Conservation (phyloP, 2,113 vertebrate genomes). For the Odocoileus virginianus region DNA sequence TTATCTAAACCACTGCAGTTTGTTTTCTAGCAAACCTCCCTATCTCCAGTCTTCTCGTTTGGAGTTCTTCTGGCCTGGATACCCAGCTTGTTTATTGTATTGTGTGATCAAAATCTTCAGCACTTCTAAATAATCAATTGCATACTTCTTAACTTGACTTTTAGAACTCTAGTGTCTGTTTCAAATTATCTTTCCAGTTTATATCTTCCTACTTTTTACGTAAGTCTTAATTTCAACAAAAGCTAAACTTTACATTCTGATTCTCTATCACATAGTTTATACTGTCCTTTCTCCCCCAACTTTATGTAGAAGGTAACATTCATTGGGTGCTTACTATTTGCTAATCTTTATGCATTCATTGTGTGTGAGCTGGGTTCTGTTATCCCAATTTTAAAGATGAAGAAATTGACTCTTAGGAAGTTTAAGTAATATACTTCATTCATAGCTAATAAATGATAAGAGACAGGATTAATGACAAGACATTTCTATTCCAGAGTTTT, state of each 20-base stretch:
- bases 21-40: background rate
- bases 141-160: background rate
- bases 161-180: background rate
- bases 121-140: background rate
- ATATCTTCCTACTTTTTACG: background rate
- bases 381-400: background rate
- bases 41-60: background rate
- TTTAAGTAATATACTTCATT: background rate
- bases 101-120: background rate
- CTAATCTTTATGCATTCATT: background rate
- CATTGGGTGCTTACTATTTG: background rate
- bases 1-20: background rate
- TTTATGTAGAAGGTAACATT: background rate
- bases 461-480: background rate
- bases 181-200: background rate
- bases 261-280: background rate
- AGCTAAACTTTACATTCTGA: background rate
- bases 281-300: background rate
- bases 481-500: background rate
- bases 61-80: background rate
- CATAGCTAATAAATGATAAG: background rate
- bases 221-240: constrained; percentile 4
- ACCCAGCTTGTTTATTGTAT: background rate
- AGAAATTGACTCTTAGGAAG: background rate
- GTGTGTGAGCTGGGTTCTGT: background rate